Conservation (phyloP, 1,140 invertebrate species). For the Trichoplusia ni region DNA sequence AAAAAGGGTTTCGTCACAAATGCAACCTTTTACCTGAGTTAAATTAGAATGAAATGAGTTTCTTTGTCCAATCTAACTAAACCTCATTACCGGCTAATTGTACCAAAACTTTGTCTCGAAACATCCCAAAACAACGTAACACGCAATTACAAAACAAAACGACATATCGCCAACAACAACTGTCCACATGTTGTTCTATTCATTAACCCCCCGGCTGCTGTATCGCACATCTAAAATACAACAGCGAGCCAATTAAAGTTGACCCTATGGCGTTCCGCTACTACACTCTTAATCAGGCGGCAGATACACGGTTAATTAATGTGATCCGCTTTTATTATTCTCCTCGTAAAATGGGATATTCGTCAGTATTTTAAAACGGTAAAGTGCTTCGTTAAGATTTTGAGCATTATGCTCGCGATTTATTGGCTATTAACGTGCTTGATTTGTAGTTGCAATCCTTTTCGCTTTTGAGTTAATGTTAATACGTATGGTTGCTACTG, state of each 20-base stretch:
- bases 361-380: constrained; percentile 31
- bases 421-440: constrained; percentile 2
- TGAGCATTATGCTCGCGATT: background rate
- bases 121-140: constrained; percentile 35
- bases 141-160: constrained; percentile 63
- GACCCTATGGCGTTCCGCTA: constrained; percentile 68
- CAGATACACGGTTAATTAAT: constrained; percentile 76
- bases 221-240: constrained; percentile 75
- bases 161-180: constrained; percentile 57
- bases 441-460: background rate
- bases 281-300: constrained; percentile 73
- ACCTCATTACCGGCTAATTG: constrained; percentile 27
- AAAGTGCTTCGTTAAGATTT: constrained; percentile 8
- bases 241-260: constrained; percentile 71
- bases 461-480: too few relatives aligned
- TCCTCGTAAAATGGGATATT: constrained; percentile 51
- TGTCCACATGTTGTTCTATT: constrained; percentile 69
- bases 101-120: constrained; percentile 10
- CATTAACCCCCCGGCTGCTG: constrained; percentile 65
- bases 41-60: background rate
- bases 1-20: background rate
- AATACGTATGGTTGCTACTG: too few relatives aligned
- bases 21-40: constrained; percentile 1
- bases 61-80: background rate
- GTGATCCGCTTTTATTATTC: constrained; percentile 67